Base-by-base conservation (phyloP, 2,113 vertebrate genomes). In the Mixornis gularis region DNA sequence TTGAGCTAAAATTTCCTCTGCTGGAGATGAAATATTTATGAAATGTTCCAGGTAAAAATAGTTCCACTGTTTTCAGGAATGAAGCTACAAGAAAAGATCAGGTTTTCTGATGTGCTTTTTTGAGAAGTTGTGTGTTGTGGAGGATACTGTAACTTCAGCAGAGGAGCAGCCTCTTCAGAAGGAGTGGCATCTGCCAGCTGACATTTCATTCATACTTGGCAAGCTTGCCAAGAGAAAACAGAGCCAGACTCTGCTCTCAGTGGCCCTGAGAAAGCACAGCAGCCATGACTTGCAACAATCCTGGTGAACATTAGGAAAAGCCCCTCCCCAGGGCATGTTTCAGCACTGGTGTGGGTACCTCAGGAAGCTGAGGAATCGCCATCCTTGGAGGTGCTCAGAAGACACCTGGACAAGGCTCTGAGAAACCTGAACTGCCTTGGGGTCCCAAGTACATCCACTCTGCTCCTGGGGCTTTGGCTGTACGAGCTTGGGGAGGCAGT, bases 21-120 rank as follows among this genome's bases (percentile, higher is more conserved):
- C 63, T 91, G 87, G 59, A 91, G 81, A 81, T 70, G 41, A 79
- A 87, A 82, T 91, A 85, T 94, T 93, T 92, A 68, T 89, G 48
- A 85, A 79, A 81, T 82, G 73, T 87, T 92, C 89, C 84, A 92
- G 91, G 78, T 94, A 89, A 93, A 93, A 90, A 95, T 79, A 92
- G 91, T 85, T 79, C 49, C 16, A 6, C 78, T 82, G 9, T 69
- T 94, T 94, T 65, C 59, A 58, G 79, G 55, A 62, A 49, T 51
- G 32, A 87, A 87, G 15, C 26, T 29, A 3, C 44, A 51, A 85
- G 69, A 51, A 71, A 87, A 87, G 15, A 64, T 29, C 3, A 19
- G 68, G 53, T 53, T 89, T 89, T 85, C 51, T 73, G 43, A 16
- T 59, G 48, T 64, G 76, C 34, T 53, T 87, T 87, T 90, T 72